A percentile compares a stretch with the other conserved stretches of the same genome.
Evolutionary conservation across 1,140 invertebrate species (phyloP).

Genomic region (Amphibalanus amphitrite): DNA sequence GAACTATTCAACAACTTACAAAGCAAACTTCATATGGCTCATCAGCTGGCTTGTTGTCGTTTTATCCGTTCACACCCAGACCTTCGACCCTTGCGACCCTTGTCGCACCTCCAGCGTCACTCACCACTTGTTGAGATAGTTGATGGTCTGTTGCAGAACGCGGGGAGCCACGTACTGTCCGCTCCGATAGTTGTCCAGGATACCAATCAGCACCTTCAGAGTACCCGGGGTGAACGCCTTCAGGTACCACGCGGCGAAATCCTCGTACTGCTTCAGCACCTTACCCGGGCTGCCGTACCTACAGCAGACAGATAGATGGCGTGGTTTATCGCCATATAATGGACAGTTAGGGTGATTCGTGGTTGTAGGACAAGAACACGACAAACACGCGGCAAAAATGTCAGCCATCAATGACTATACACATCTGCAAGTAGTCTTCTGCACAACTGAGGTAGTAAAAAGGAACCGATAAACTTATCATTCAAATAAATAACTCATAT

Average conservation of each 20-base stretch:
- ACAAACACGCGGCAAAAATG: background rate
- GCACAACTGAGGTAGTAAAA: too few species aligned
- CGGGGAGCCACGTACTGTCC: slow-evolving; percentile 78
- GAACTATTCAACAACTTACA: too few species aligned
- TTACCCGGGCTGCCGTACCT: slow-evolving; percentile 91
- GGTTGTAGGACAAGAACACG: background rate
- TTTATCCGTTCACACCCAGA: too few species aligned
- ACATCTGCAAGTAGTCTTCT: too few species aligned
- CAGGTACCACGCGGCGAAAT: slow-evolving; percentile 90
- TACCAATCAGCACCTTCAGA: slow-evolving; percentile 59
- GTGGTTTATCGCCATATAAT: too few species aligned
- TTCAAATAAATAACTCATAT: too few species aligned
- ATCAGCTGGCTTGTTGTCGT: too few species aligned
- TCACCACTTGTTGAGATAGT: slow-evolving; percentile 75
- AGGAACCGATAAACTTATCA: too few species aligned
- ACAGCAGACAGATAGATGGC: slow-evolving; percentile 11
- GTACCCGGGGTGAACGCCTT: slow-evolving; percentile 77
- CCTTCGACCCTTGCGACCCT: slow-evolving; percentile 11
- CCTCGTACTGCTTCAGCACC: slow-evolving; percentile 74
- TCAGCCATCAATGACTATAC: background rate
- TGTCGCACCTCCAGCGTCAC: too few species aligned
- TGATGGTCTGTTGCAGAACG: slow-evolving; percentile 77
- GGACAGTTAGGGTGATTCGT: background rate
- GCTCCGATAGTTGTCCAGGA: slow-evolving; percentile 72
- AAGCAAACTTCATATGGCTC: too few species aligned